A percentile compares a stretch with the other conserved stretches of the same genome.
phyloP scores from a whole-genome alignment of 1,140 invertebrate species.

The Bathynomus jamesi region DNA sequence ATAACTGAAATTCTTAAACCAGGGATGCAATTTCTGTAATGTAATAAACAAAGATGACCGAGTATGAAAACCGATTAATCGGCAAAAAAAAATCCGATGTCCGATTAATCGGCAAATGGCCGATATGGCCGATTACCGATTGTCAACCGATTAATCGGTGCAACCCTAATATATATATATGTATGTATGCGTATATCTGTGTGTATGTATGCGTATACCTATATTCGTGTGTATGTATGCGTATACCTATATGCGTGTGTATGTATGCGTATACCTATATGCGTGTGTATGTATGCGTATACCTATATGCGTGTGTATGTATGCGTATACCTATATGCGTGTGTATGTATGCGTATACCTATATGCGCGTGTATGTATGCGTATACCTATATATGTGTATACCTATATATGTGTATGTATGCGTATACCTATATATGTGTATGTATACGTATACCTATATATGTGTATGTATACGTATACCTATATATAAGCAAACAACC shows the following conservation, averaged over 20 bases:
- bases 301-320: not conserved
- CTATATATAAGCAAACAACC: not conserved
- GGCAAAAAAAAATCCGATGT: no score
- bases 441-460: conserved; percentile 3
- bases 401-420: not conserved
- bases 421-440: conserved; percentile 1
- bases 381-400: conserved; percentile 4
- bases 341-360: not conserved
- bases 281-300: not conserved
- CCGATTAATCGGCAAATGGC: no score
- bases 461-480: not conserved
- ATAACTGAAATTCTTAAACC: no score
- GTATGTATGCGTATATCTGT: not conserved
- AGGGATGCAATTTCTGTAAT: no score
- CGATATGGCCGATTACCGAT: no score
- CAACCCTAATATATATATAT: conserved; percentile 6
- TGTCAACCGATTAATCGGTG: no score
- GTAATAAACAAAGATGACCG: no score
- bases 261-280: not conserved
- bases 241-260: not conserved
- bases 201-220: not conserved
- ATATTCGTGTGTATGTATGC: not conserved
- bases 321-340: not conserved
- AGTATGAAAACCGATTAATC: no score
- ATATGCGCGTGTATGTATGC: not conserved